Evolutionary conservation across 1,140 invertebrate species (phyloP).

Genomic region (Pinna nobilis): DNA sequence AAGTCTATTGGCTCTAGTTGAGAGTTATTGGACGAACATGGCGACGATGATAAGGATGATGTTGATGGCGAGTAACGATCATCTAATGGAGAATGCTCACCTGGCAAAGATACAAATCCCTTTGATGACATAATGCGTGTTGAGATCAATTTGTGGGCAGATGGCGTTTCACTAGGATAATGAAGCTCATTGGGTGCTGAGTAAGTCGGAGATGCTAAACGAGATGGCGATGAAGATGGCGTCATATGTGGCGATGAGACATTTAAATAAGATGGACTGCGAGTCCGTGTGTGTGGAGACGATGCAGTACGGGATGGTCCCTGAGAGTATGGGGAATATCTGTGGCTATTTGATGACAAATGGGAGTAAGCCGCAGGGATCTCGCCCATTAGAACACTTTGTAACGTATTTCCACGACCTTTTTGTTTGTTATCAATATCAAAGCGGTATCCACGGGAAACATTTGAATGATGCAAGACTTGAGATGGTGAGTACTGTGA

Average conservation of each 20-base stretch:
- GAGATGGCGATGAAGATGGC: not conserved
- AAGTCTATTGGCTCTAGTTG: constrained; percentile 59
- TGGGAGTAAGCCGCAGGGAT: constrained; percentile 66
- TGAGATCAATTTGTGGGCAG: not conserved
- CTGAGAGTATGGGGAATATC: constrained; percentile 6
- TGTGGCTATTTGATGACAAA: constrained; percentile 46
- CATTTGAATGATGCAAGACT: constrained; percentile 46
- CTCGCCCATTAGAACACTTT: constrained; percentile 66
- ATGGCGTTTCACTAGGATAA: constrained; percentile 14
- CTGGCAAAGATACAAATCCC: not conserved
- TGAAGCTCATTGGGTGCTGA: constrained; percentile 16
- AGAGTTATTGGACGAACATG: constrained; percentile 30
- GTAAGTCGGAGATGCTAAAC: constrained; percentile 5
- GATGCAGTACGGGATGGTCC: not conserved
- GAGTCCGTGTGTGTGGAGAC: not conserved
- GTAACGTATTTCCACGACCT: constrained; percentile 54
- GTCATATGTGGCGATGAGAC: constrained; percentile 5
- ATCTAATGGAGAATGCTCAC: not conserved
- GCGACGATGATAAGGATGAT: constrained; percentile 23
- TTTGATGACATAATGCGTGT: constrained; percentile 23
- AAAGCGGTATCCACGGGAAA: constrained; percentile 30
- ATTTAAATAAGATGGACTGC: constrained; percentile 13
- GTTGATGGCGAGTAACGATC: not conserved
- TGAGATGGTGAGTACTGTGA: constrained; percentile 5
- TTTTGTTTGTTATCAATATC: constrained; percentile 24